Evolutionary conservation across 2,888 invertebrate species (phyloP).

Genomic region (Drosophila suboccidentalis): DNA sequence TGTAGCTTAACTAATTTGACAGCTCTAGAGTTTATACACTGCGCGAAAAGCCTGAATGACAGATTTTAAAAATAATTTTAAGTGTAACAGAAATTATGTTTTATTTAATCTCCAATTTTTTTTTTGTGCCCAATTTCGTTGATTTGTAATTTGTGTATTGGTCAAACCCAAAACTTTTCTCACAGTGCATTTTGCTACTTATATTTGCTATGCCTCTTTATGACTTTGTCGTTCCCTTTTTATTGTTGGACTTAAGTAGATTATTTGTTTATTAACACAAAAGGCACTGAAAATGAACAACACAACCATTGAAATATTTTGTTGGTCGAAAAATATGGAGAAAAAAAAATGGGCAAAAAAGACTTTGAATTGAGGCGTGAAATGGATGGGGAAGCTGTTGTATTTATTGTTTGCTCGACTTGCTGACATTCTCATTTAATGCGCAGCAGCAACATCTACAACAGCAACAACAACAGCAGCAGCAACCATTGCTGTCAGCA

Average conservation of each 20-base stretch:
- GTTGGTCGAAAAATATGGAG: constrained; percentile 1
- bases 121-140: neutral
- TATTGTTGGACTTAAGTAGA: constrained; percentile 73
- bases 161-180: neutral
- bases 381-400: constrained; percentile 6
- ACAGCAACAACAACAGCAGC: constrained; percentile 12
- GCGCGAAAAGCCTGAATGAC: neutral
- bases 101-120: neutral
- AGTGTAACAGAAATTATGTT: neutral
- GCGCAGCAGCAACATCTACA: constrained; percentile 37
- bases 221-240: constrained; percentile 65
- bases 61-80: neutral
- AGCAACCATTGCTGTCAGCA: constrained; percentile 17
- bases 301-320: constrained; percentile 36
- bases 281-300: constrained; percentile 51
- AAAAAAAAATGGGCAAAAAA: constrained; percentile 40
- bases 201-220: constrained; percentile 57
- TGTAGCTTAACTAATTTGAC: neutral
- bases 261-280: constrained; percentile 80
- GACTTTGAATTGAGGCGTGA: neutral
- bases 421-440: constrained; percentile 69
- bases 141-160: neutral
- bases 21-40: neutral
- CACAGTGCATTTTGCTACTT: constrained; percentile 30
- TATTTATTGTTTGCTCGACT: constrained; percentile 69